These are phyloP conservation scores for Phengaris arion DNA, from an alignment of 2,888 invertebrate species.

Conservation along the genomic window DNA sequence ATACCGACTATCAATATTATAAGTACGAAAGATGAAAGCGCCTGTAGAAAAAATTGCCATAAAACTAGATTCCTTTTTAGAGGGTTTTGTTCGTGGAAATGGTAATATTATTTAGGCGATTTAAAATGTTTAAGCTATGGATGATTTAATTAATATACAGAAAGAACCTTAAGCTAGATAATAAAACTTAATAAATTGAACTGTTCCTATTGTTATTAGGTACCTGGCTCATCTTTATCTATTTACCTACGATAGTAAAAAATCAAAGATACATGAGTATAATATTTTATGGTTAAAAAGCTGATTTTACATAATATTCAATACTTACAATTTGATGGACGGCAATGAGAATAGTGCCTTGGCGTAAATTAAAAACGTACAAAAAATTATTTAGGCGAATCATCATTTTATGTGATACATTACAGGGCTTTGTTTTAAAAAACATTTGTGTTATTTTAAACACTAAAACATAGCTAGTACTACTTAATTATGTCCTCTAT, in stretches of 20 bases:
- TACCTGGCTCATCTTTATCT: neutral
- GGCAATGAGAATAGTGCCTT: constrained; percentile 76
- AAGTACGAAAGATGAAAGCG: constrained; percentile 70
- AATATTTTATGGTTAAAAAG: constrained; percentile 10
- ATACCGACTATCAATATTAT: constrained; percentile 72
- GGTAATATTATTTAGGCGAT: too few relatives aligned
- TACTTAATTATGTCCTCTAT: constrained; percentile 17
- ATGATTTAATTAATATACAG: neutral
- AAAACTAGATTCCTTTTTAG: too few relatives aligned
- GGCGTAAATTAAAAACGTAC: constrained; percentile 74
- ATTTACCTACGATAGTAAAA: neutral
- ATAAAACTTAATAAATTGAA: too few relatives aligned
- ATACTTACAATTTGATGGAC: constrained; percentile 78
- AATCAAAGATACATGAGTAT: neutral
- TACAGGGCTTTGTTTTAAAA: constrained; percentile 67
- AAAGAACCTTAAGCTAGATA: too few relatives aligned
- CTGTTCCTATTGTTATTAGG: too few relatives aligned
- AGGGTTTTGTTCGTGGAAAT: too few relatives aligned
- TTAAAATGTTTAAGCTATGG: neutral
- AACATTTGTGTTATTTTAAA: constrained; percentile 64
- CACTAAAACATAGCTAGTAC: constrained; percentile 48
- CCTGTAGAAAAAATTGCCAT: constrained; percentile 48
- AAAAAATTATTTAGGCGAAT: constrained; percentile 72
- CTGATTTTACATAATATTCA: constrained; percentile 21
- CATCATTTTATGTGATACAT: constrained; percentile 67